Conservation (phyloP, 2,113 vertebrate genomes). For the Benitochromis conjunctus region DNA sequence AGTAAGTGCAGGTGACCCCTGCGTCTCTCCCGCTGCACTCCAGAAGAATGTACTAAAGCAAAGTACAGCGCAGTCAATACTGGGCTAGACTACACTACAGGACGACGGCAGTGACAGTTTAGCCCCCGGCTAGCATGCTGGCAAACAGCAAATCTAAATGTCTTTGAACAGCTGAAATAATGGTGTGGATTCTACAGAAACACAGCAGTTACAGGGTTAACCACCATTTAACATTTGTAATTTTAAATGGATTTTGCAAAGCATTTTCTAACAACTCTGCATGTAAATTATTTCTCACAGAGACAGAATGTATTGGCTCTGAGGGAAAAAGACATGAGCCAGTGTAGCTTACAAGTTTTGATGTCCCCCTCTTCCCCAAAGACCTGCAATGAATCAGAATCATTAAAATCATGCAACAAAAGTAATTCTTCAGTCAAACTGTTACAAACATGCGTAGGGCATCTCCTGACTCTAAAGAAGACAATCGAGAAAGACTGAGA, state of each 20-base stretch:
- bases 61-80: neutral
- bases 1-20: constrained; percentile 1
- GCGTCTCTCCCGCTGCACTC: neutral
- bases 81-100: neutral
- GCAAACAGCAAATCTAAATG: neutral
- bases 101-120: neutral
- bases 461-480: neutral
- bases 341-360: neutral
- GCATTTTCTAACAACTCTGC: neutral
- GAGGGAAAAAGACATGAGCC: rapidly evolving
- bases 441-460: neutral
- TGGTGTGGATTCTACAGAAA: neutral
- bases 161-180: neutral
- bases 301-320: neutral
- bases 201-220: rapidly evolving
- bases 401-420: neutral
- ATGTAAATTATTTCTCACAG: neutral
- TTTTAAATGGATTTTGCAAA: neutral
- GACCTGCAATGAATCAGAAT: neutral
- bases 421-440: neutral
- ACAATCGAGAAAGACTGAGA: rapidly evolving
- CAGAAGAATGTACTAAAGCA: neutral
- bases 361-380: neutral
- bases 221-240: neutral
- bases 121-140: rapidly evolving